Conservation (phyloP, 64 coral and sea anemone species). For the Stichodactyla mertensii region DNA sequence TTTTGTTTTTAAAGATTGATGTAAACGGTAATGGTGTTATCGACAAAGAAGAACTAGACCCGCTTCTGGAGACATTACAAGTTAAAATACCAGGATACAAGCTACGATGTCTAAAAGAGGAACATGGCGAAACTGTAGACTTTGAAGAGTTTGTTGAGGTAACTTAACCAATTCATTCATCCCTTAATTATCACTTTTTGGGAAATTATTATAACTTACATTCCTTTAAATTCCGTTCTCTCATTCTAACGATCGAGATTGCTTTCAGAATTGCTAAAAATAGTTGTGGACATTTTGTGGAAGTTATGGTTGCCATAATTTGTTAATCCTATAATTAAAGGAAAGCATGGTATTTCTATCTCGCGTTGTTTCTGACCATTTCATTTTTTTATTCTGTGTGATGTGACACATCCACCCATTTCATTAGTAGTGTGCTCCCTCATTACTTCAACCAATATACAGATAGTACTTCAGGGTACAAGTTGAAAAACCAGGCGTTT, state of each 20-base stretch:
- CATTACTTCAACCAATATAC: neutral
- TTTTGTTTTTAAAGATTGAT: conserved; percentile 56
- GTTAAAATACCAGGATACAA: conserved; percentile 73
- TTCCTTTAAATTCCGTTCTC: neutral
- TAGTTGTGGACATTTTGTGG: too few species aligned
- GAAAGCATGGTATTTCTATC: neutral
- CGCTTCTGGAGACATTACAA: conserved; percentile 35
- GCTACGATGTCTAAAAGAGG: conserved; percentile 57
- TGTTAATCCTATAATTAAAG: neutral
- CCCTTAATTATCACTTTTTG: neutral
- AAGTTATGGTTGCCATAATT: neutral
- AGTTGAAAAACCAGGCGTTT: neutral
- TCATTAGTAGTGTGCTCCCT: neutral
- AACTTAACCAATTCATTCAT: conserved; percentile 1
- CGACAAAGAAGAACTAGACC: conserved; percentile 32
- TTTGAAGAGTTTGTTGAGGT: conserved; percentile 93
- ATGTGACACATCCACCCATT: neutral
- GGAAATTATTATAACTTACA: neutral
- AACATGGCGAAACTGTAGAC: conserved; percentile 62
- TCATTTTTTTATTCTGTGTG: neutral
- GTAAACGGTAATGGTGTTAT: conserved; percentile 69
- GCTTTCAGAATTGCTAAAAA: too few species aligned
- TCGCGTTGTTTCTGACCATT: neutral
- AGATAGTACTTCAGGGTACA: neutral
- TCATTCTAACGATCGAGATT: too few species aligned